Base-by-base conservation (phyloP, 23 tunicate genomes). In the Corella eumyota region DNA sequence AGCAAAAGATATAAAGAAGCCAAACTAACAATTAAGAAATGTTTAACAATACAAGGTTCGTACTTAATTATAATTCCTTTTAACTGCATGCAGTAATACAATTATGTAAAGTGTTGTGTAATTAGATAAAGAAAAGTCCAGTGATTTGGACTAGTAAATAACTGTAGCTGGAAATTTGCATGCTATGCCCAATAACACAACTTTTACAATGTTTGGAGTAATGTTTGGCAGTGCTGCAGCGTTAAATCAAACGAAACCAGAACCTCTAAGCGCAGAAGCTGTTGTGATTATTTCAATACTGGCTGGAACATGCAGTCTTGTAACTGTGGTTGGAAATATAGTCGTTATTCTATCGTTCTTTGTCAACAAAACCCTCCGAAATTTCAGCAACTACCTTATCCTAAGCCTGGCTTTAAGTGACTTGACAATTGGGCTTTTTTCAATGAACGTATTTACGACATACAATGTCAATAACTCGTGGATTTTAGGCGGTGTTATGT, bases 321-420 rank as follows among this genome's bases (percentile, higher is more conserved):
- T 85, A 20, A 85, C 95, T 32, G 71, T 85, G 1, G 58, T 71
- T 17, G 95, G 95, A 13, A 85, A 85, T 70, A 28, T 59, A 23
- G 55, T 85, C 66, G 95, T 85, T 37, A 85, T 85, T 31, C 31
- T 77, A 19, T 80, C 95, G 0, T 77, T 77, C 55, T 22, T 71
- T 21, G 62, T 79, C 74, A 85, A 85, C 85, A 62, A 69, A 50
- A 71, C 54, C 66, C 38, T 85, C 48, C 45, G 95, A 25, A 72
- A 77, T 45, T 85, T 85, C 65, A 85, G 95, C 70, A 85, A 85
- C 55, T 85, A 72, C 69, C 26, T 85, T 75, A 85, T 85, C 31
- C 65, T 85, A 31, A 85, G 82, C 34, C 70, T 85, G 19, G 95
- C 95, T n/a, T 38, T 85, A 32, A 85, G 95, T 63, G 95, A 85